Conservation (phyloP, 2,113 vertebrate species). For the Corydoras sp. region DNA sequence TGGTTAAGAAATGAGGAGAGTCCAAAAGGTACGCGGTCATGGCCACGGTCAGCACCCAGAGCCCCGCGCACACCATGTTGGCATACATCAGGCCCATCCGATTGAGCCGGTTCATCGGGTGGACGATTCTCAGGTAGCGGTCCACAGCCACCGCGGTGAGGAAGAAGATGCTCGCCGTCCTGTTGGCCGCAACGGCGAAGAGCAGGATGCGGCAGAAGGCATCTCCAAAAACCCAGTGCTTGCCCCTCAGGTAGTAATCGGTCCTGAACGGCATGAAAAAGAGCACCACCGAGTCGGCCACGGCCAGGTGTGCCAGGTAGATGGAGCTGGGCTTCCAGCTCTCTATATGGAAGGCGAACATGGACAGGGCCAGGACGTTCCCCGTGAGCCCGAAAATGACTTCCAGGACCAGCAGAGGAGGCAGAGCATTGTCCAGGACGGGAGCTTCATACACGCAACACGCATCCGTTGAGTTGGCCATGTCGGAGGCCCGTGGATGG, state of each 20-base stretch:
- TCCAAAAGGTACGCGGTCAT: conserved; percentile 57
- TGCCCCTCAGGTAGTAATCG: conserved; percentile 65
- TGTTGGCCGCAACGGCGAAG: conserved; percentile 64
- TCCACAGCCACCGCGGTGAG: conserved; percentile 69
- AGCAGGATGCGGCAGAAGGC: conserved; percentile 61
- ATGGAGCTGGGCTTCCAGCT: conserved; percentile 66
- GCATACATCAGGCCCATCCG: conserved; percentile 57
- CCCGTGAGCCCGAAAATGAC: conserved; percentile 65
- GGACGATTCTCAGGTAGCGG: conserved; percentile 69
- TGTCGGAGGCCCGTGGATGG: neutral
- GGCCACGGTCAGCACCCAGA: conserved; percentile 63
- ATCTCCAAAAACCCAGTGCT: conserved; percentile 68
- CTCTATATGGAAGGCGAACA: conserved; percentile 67
- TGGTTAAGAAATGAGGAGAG: conserved; percentile 49
- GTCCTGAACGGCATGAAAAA: conserved; percentile 71
- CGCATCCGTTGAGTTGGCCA: conserved; percentile 25
- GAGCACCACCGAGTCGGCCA: conserved; percentile 65
- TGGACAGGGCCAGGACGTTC: conserved; percentile 63
- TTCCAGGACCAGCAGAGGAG: conserved; percentile 58
- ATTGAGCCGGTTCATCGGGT: conserved; percentile 59
- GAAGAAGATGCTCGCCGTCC: conserved; percentile 68
- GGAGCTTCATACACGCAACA: conserved; percentile 66
- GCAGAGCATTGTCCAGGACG: conserved; percentile 55
- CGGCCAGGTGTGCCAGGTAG: conserved; percentile 68
- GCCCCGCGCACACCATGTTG: conserved; percentile 50